Base-by-base conservation (phyloP, 2,888 invertebrate species). In the Chrysomela aeneicollis region DNA sequence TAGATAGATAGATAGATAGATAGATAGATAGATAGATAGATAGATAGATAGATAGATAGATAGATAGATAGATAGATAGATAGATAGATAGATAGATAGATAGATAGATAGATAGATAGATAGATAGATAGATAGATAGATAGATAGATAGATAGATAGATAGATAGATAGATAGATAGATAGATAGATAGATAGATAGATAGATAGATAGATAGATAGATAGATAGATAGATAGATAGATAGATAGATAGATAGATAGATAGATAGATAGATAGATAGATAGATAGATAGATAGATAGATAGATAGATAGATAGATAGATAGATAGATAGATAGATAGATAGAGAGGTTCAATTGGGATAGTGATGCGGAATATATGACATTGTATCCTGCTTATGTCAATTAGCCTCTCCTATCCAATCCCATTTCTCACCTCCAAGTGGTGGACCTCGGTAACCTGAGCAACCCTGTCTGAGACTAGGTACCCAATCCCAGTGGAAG, bases 41-140 rank as follows among this genome's bases (percentile, higher is more conserved):
- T 50, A 50, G 18, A 50, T 50, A 50, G 18, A 50, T 50, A 50
- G 18, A 50, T 50, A 50, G 18, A 50, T 50, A 50, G 18, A 50
- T 50, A 50, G 18, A 50, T 50, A 18, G 18, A 50, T 50, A 50
- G 18, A 50, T 50, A 50, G 18, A 17, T 50, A 50, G 18, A 50
- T 50, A 50, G 18, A 50, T 50, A 50, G 18, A 50, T 50, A 50
- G 18, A 50, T 50, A 50, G 18, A 50, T 50, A 50, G 18, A 50
- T 50, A 50, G 18, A 50, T 50, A 50, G 18, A 50, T 50, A 18
- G 18, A 50, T 50, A 50, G 18, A 50, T 50, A 50, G 18, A 50
- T 17, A 50, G 18, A 50, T 50, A 50, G 18, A 50, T 50, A 50
- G 18, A 50, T 50, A 50, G 18, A 50, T 50, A 50, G 18, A 50